Percentiles rank a stretch among this genome's conserved stretches.
These are phyloP conservation scores for Leptestheria dahalacensis DNA, from an alignment of 1,140 invertebrate species.

Conservation along the genomic window DNA sequence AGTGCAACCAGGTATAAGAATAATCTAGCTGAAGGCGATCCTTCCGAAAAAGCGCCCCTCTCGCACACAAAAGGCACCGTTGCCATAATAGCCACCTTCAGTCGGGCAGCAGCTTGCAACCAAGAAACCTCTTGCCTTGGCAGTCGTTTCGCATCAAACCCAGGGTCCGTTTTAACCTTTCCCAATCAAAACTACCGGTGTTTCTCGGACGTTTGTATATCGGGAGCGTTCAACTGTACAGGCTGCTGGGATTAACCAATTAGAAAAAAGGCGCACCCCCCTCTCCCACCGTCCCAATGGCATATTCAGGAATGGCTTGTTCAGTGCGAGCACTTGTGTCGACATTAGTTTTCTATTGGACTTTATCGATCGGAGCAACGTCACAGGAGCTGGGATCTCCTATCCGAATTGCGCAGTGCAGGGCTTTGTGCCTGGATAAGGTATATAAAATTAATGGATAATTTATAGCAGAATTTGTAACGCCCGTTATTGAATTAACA, in stretches of 20 bases:
- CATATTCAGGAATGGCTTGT: not conserved
- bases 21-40: too few species aligned
- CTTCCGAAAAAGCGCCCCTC: too few species aligned
- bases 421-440: slow-evolving; percentile 48
- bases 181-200: too few species aligned
- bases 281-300: not conserved
- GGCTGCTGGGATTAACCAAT: not conserved
- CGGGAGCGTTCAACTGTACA: not conserved
- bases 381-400: slow-evolving; percentile 45
- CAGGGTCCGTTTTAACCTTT: not conserved
- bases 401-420: slow-evolving; percentile 45
- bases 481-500: too few species aligned
- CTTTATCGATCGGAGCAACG: slow-evolving; percentile 15
- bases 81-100: not conserved
- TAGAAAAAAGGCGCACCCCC: not conserved
- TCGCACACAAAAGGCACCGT: not conserved
- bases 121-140: not conserved
- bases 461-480: not conserved
- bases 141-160: not conserved
- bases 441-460: slow-evolving; percentile 26
- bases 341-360: not conserved
- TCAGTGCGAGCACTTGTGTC: not conserved
- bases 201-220: not conserved
- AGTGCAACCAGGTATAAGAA: too few species aligned
- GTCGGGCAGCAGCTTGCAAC: not conserved